These are phyloP conservation scores for Pristionchus japonicus DNA, from an alignment of 2,888 invertebrate species.

Conservation along the genomic window DNA sequence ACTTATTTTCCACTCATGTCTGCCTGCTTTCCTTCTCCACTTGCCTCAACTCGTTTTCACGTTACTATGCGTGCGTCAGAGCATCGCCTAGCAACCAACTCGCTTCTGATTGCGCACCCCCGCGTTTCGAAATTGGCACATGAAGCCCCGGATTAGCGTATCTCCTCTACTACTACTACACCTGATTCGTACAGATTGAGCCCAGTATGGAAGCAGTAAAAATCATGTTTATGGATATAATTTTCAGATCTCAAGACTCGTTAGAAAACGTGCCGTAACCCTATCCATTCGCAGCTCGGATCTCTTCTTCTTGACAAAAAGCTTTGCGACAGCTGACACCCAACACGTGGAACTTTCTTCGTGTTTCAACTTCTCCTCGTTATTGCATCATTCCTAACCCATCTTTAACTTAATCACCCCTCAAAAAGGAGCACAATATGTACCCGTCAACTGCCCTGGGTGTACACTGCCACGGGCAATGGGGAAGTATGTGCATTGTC, in stretches of 20 bases:
- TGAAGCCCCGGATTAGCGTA: too few species aligned
- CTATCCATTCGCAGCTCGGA: not conserved
- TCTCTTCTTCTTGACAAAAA: not conserved
- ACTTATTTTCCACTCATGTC: not conserved
- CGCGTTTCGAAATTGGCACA: not conserved
- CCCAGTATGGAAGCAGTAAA: too few species aligned
- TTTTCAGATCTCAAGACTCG: not conserved
- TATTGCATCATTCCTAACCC: not conserved
- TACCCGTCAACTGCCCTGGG: not conserved
- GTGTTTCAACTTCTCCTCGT: not conserved
- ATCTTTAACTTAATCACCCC: not conserved
- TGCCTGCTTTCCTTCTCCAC: not conserved
- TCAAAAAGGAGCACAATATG: too few species aligned
- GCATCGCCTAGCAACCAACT: not conserved
- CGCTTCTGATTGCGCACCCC: not conserved
- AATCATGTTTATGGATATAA: too few species aligned
- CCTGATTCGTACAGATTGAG: too few species aligned
- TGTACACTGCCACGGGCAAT: constrained; percentile 13
- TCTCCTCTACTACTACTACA: too few species aligned
- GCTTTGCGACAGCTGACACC: not conserved
- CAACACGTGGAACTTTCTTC: not conserved
- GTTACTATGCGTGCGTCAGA: constrained; percentile 30
- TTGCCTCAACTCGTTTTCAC: not conserved
- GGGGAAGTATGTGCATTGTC: not conserved
- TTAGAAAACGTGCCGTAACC: not conserved